Percentiles rank a stretch among this genome's conserved stretches.
Evolutionary conservation across 2,113 vertebrate genomes (phyloP).

Genomic region (Dicentrarchus labrax): DNA sequence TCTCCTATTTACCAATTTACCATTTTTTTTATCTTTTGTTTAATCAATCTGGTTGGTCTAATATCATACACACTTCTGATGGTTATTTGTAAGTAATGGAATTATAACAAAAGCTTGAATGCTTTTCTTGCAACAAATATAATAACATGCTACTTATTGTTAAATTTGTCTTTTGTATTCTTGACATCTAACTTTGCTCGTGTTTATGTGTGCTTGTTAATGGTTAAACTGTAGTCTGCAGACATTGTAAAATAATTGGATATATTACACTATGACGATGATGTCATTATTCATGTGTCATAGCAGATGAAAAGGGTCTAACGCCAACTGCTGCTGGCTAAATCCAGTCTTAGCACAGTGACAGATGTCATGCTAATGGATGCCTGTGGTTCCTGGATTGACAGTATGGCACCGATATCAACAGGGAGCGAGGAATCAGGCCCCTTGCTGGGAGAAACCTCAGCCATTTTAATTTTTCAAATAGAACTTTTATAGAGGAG

Average conservation of each 20-base stretch:
- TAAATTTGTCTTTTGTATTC: neutral
- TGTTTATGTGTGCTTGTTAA: neutral
- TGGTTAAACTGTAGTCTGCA: neutral
- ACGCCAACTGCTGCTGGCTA: conserved; percentile 43
- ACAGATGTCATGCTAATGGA: conserved; percentile 65
- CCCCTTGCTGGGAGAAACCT: conserved; percentile 54
- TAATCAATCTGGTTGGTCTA: neutral
- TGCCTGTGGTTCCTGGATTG: conserved; percentile 47
- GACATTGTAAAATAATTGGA: conserved; percentile 10
- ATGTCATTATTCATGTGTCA: conserved; percentile 15
- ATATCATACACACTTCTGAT: neutral
- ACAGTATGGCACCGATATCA: conserved; percentile 50
- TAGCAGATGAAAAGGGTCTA: conserved; percentile 33
- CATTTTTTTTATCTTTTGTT: neutral
- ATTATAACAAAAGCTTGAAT: too few species aligned
- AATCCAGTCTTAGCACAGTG: conserved; percentile 53
- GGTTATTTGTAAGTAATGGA: too few species aligned
- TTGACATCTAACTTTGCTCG: neutral
- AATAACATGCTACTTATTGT: neutral
- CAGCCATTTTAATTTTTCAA: conserved; percentile 61
- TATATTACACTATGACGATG: neutral
- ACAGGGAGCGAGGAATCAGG: conserved; percentile 47
- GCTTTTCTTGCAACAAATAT: neutral
- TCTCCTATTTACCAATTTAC: neutral
- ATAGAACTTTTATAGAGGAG: conserved; percentile 18